Percentiles rank a stretch among this genome's conserved stretches.
Conservation (phyloP, 2,888 invertebrate genomes). For the Sinohyriopsis cumingii region DNA sequence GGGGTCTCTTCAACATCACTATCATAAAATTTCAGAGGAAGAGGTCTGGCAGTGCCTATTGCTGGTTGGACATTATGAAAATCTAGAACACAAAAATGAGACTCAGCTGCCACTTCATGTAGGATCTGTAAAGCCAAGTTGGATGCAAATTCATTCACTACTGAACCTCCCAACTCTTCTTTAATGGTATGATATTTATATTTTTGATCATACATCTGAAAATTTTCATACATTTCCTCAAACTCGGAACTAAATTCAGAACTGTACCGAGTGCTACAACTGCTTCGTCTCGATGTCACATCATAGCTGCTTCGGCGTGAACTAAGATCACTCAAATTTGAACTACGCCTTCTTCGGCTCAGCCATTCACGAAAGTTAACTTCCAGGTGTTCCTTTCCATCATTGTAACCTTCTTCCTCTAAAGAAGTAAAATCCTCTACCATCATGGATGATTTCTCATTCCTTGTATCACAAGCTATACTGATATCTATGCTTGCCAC, state of each 20-base stretch:
- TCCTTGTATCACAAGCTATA: conserved; percentile 1
- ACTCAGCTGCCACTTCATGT: conserved; percentile 47
- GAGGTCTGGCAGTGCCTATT: conserved; percentile 34
- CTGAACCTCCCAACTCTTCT: conserved; percentile 48
- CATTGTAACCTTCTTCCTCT: conserved; percentile 6
- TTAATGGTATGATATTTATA: conserved; percentile 58
- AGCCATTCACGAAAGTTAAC: conserved; percentile 59
- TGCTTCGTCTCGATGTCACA: conserved; percentile 27
- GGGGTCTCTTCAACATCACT: conserved; percentile 9
- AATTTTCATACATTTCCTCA: conserved; percentile 64
- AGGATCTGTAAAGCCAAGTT: conserved; percentile 39
- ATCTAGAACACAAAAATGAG: conserved; percentile 35
- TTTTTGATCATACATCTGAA: conserved; percentile 51
- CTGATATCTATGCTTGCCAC: background rate
- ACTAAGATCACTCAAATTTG: conserved; percentile 65
- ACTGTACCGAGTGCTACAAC: conserved; percentile 58
- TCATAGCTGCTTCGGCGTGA: conserved; percentile 73
- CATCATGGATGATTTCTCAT: background rate
- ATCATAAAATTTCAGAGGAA: conserved; percentile 22
- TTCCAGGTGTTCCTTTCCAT: conserved; percentile 47
- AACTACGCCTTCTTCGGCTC: conserved; percentile 61
- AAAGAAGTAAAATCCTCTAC: background rate
- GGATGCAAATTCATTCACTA: conserved; percentile 56
- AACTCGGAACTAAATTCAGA: conserved; percentile 68
- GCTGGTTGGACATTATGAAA: conserved; percentile 40